These are phyloP conservation scores for Formica selysi DNA, from an alignment of 1,140 invertebrate genomes.

Conservation along the genomic window DNA sequence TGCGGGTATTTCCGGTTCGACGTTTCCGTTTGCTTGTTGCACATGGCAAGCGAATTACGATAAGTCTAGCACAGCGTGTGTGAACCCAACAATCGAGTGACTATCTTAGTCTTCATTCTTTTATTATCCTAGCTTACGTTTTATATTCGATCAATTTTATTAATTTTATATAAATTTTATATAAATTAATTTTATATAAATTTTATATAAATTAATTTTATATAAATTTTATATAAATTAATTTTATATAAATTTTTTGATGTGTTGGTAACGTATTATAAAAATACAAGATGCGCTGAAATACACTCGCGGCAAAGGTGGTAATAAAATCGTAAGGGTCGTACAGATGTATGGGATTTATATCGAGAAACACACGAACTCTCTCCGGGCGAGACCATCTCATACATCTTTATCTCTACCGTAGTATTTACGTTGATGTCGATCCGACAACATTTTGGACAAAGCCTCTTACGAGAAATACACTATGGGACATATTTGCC, in stretches of 20 bases:
- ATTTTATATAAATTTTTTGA: background rate
- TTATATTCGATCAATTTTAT: background rate
- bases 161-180: background rate
- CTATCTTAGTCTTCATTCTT: background rate
- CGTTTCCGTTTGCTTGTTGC: conserved; percentile 37
- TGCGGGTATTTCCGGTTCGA: conserved; percentile 1
- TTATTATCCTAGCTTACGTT: background rate
- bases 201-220: conserved; percentile 10
- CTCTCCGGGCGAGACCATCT: conserved; percentile 4
- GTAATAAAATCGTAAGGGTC: background rate
- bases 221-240: background rate
- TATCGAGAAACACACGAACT: conserved; percentile 13
- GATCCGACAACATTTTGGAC: conserved; percentile 20
- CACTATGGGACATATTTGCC: conserved; percentile 2
- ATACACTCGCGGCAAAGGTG: background rate
- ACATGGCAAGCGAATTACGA: conserved; percentile 60
- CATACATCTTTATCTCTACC: conserved; percentile 26
- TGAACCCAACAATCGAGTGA: conserved; percentile 56
- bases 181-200: background rate
- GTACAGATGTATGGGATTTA: conserved; percentile 7
- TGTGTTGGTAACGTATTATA: background rate
- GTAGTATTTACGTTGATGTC: conserved; percentile 34
- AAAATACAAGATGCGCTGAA: background rate
- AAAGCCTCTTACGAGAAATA: conserved; percentile 32
- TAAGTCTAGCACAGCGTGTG: conserved; percentile 3